Evolutionary conservation across 1,140 invertebrate species (phyloP).

Genomic region (Batillaria attramentaria): DNA sequence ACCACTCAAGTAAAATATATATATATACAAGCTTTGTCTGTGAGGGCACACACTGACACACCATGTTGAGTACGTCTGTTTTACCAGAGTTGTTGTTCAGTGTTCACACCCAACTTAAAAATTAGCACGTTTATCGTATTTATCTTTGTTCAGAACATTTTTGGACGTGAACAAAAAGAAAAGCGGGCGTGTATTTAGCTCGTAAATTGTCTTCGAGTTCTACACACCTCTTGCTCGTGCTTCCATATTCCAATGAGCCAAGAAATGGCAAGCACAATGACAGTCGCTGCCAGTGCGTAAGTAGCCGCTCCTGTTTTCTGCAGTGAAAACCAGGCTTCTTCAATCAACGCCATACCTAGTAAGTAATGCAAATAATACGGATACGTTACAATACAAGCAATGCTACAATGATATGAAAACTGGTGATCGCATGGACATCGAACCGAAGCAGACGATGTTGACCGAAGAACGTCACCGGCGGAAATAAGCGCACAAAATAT

Average conservation of each 20-base stretch:
- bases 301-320: slow-evolving; percentile 7
- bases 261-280: slow-evolving; percentile 3
- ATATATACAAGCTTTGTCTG: not conserved
- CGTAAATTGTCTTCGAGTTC: not conserved
- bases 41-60: not conserved
- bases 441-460: slow-evolving; percentile 1
- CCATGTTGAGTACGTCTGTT: too few relatives aligned
- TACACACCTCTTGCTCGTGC: not conserved
- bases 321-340: not conserved
- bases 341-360: not conserved
- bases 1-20: not conserved
- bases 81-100: not conserved
- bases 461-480: not conserved
- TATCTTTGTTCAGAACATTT: not conserved
- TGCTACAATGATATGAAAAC: not conserved
- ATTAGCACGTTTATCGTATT: not conserved
- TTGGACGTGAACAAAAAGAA: not conserved
- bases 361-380: not conserved
- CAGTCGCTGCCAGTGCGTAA: not conserved
- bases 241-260: slow-evolving; percentile 22
- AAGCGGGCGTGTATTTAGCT: not conserved
- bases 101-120: not conserved
- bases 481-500: not conserved
- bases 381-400: not conserved
- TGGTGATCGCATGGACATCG: too few relatives aligned